A percentile compares a stretch with the other conserved stretches of the same genome.
Conservation (phyloP, 2,113 vertebrate species). For the Nibea coibor region DNA sequence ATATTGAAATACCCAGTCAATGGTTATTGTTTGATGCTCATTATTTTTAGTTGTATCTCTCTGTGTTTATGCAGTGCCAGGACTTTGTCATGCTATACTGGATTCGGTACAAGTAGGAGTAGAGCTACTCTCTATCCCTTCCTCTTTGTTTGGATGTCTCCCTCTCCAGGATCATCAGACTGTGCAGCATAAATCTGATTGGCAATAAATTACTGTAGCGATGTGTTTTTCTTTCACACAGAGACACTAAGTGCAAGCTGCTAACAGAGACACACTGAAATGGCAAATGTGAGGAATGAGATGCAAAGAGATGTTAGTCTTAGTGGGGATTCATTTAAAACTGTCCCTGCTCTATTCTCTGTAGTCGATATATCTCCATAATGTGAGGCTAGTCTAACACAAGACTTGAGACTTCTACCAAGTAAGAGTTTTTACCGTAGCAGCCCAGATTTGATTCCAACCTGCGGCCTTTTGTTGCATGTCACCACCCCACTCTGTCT, state of each 20-base stretch:
- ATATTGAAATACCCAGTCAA: constrained; percentile 26
- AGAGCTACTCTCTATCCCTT: constrained; percentile 37
- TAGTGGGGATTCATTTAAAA: constrained; percentile 19
- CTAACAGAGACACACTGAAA: constrained; percentile 54
- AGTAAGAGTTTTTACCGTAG: too few relatives aligned
- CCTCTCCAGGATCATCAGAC: constrained; percentile 62
- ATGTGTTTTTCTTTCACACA: constrained; percentile 63
- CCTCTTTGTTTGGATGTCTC: constrained; percentile 57
- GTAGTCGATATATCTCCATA: not conserved
- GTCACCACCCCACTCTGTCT: too few relatives aligned
- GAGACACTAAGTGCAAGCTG: constrained; percentile 57
- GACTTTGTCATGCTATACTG: constrained; percentile 54
- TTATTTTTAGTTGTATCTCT: constrained; percentile 53
- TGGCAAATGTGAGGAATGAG: constrained; percentile 37
- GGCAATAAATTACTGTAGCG: constrained; percentile 66
- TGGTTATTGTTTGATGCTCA: constrained; percentile 46
- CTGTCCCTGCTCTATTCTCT: constrained; percentile 8
- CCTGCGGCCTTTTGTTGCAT: too few relatives aligned
- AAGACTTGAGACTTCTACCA: not conserved
- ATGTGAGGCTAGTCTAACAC: not conserved
- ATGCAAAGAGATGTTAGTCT: constrained; percentile 36
- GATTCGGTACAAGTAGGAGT: constrained; percentile 37
- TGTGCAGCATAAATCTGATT: constrained; percentile 74
- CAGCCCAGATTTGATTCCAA: too few relatives aligned
- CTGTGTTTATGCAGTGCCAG: constrained; percentile 51